A percentile compares a stretch with the other conserved stretches of the same genome.
These are phyloP conservation scores for Sebastes kiyomatsui DNA, from an alignment of 2,797 vertebrate species.

Conservation along the genomic window DNA sequence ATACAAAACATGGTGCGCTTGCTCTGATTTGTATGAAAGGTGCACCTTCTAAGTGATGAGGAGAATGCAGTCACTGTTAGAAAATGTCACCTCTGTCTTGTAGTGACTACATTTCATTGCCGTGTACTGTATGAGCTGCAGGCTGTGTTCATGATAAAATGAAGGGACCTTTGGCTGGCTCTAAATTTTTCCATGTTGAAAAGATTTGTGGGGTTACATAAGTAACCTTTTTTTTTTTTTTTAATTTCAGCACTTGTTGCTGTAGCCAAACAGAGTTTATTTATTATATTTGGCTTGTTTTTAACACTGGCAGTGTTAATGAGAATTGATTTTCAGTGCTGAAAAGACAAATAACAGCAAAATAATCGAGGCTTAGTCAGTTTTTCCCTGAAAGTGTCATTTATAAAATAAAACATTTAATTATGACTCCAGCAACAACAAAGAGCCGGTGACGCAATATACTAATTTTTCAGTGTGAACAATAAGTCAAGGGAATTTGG, in stretches of 20 bases:
- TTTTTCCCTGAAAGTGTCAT: background rate
- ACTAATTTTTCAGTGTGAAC: background rate
- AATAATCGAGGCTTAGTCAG: background rate
- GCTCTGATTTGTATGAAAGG: constrained; percentile 28
- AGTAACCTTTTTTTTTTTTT: background rate
- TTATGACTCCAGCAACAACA: background rate
- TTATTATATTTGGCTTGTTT: background rate
- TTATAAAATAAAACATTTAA: background rate
- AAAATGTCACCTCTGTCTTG: background rate
- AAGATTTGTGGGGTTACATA: background rate
- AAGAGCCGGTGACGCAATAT: background rate
- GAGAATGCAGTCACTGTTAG: background rate
- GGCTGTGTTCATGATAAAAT: background rate
- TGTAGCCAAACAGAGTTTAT: background rate
- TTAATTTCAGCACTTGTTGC: background rate
- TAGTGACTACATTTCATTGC: background rate
- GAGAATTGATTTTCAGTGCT: constrained; percentile 3
- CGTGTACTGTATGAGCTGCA: background rate
- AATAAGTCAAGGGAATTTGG: background rate
- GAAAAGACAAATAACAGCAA: background rate
- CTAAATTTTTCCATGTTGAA: background rate
- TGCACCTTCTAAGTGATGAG: background rate
- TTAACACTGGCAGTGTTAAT: background rate
- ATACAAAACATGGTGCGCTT: background rate
- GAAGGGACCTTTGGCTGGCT: constrained; percentile 1